These are phyloP conservation scores for Dolichomitus sp. DNA, from an alignment of 2,888 invertebrate genomes.

Conservation along the genomic window DNA sequence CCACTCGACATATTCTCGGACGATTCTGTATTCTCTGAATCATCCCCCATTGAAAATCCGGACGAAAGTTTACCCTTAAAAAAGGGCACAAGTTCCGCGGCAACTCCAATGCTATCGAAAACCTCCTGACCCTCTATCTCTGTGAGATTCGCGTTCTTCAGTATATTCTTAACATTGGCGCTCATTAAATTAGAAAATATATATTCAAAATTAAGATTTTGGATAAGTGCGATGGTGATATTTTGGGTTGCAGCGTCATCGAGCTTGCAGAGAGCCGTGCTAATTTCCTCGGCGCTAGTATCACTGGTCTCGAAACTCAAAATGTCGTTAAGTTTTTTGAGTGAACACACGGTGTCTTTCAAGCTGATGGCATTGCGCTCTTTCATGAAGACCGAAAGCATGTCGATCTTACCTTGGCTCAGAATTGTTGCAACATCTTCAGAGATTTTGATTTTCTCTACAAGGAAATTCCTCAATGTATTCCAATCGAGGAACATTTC, in stretches of 20 bases:
- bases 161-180: constrained; percentile 86
- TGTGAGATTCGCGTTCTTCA: constrained; percentile 87
- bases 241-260: constrained; percentile 85
- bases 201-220: constrained; percentile 86
- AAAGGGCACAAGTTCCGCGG: constrained; percentile 86
- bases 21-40: constrained; percentile 13
- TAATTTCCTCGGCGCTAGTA: constrained; percentile 80
- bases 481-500: constrained; percentile 83
- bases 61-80: constrained; percentile 82
- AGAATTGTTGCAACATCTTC: constrained; percentile 74
- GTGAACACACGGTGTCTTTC: constrained; percentile 81
- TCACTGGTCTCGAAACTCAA: constrained; percentile 75
- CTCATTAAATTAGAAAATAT: constrained; percentile 84
- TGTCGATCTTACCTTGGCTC: constrained; percentile 79
- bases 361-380: constrained; percentile 77
- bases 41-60: constrained; percentile 53
- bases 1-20: constrained; percentile 73
- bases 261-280: constrained; percentile 87
- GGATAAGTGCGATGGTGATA: constrained; percentile 85
- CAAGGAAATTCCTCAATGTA: constrained; percentile 76
- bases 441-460: constrained; percentile 76
- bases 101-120: constrained; percentile 85
- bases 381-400: constrained; percentile 80
- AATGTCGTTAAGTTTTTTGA: constrained; percentile 78
- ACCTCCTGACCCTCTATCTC: constrained; percentile 86